Percentiles rank a stretch among this genome's conserved stretches.
Evolutionary conservation across 1,140 invertebrate species (phyloP).

Genomic region (Magallana ariakensis): DNA sequence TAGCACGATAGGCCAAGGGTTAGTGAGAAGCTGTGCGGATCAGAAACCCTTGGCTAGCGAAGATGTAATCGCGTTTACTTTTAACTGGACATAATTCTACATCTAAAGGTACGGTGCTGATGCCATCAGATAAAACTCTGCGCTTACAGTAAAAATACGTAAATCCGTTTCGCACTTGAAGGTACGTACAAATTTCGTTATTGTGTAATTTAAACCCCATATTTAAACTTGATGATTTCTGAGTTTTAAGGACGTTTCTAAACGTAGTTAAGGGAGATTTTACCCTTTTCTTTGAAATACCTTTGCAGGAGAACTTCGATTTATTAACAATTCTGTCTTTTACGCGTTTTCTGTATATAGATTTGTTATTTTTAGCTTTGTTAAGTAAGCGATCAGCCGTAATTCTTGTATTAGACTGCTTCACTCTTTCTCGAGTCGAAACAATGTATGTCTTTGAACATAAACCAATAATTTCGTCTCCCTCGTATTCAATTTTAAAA

Average conservation of each 20-base stretch:
- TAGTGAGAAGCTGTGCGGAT: too few relatives aligned
- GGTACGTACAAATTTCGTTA: slow-evolving; percentile 43
- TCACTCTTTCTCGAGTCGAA: neutral
- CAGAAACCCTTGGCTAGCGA: too few relatives aligned
- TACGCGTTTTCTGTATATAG: neutral
- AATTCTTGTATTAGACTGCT: neutral
- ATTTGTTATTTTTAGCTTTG: slow-evolving; percentile 3
- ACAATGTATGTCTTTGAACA: slow-evolving; percentile 46
- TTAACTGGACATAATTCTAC: slow-evolving; percentile 40
- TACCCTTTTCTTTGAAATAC: slow-evolving; percentile 37
- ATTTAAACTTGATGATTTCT: neutral
- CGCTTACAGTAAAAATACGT: slow-evolving; percentile 51
- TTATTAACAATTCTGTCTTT: neutral
- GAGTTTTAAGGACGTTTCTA: slow-evolving; percentile 39
- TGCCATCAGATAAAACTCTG: slow-evolving; percentile 40
- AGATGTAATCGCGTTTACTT: too few relatives aligned
- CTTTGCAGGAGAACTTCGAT: slow-evolving; percentile 48
- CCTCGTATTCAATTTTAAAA: slow-evolving; percentile 41
- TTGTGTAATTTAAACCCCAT: slow-evolving; percentile 36
- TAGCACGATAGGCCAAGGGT: too few relatives aligned
- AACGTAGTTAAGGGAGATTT: slow-evolving; percentile 40
- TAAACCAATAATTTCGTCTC: slow-evolving; percentile 34
- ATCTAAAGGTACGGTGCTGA: slow-evolving; percentile 45
- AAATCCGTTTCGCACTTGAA: slow-evolving; percentile 40
- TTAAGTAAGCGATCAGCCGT: neutral